A percentile compares a stretch with the other conserved stretches of the same genome.
Evolutionary conservation across 2,113 vertebrate genomes (phyloP).

Genomic region (Chaetops frenatus): DNA sequence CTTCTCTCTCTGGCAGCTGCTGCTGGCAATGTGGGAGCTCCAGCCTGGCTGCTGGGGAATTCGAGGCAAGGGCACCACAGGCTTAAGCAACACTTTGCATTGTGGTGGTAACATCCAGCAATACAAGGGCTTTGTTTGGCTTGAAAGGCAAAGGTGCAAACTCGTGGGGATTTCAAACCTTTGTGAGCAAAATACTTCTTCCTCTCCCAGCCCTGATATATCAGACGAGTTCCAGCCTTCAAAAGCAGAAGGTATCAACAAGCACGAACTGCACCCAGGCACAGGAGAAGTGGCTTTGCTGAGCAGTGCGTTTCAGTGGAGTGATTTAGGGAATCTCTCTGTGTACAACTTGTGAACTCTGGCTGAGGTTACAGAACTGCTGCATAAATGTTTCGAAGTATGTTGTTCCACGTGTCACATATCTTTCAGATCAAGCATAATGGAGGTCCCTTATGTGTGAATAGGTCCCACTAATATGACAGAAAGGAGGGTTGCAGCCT

Average conservation of each 20-base stretch:
- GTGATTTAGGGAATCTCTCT: slow-evolving; percentile 14
- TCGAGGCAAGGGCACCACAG: background rate
- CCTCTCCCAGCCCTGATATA: background rate
- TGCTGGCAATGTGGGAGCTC: background rate
- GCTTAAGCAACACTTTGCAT: background rate
- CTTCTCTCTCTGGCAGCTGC: background rate
- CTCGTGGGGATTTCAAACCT: background rate
- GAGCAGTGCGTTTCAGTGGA: background rate
- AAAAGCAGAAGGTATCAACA: slow-evolving; percentile 10
- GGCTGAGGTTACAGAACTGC: background rate
- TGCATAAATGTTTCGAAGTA: slow-evolving; percentile 6
- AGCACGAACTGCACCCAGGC: background rate
- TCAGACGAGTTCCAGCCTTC: slow-evolving; percentile 3
- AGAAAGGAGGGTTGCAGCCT: background rate
- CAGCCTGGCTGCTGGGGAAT: background rate
- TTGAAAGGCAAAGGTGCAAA: slow-evolving; percentile 10
- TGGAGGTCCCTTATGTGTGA: background rate
- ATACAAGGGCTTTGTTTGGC: background rate
- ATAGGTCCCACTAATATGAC: background rate
- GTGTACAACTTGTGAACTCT: slow-evolving; percentile 8
- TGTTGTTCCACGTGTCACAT: background rate
- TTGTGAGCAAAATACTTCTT: background rate
- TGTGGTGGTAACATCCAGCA: background rate
- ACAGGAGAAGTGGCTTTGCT: background rate
- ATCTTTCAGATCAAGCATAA: slow-evolving; percentile 16